phyloP scores from a whole-genome alignment of 30 jellyfish, hydroid and myxozoan genomes.

The Hydractinia echinata region DNA sequence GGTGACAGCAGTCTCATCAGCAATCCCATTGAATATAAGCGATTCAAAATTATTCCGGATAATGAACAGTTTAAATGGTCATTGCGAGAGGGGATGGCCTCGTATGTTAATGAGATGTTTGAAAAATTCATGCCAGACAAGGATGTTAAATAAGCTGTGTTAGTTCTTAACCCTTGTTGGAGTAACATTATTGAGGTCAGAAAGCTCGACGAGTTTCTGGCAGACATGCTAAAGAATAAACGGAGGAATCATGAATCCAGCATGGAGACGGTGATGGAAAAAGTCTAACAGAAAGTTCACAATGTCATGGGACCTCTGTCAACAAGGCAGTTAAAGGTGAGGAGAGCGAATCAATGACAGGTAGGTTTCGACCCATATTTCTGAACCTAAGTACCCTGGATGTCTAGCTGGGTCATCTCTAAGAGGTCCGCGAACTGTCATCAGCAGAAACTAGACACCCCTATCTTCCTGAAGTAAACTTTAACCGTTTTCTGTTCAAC shows the following conservation, averaged over 20 bases:
- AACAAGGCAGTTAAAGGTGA: not conserved
- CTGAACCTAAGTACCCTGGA: too few species aligned
- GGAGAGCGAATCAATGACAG: too few species aligned
- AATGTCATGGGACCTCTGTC: not conserved
- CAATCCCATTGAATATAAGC: not conserved
- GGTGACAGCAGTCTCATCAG: too few species aligned
- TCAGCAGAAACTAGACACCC: too few species aligned
- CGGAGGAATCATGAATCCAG: not conserved
- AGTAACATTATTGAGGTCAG: not conserved
- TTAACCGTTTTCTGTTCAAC: too few species aligned
- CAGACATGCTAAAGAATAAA: not conserved
- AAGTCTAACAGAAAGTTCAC: not conserved
- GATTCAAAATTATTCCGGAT: not conserved
- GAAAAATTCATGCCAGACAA: not conserved
- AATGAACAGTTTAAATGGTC: not conserved
- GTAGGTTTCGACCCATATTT: too few species aligned
- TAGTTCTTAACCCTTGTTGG: not conserved
- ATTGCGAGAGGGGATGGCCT: not conserved
- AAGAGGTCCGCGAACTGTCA: too few species aligned
- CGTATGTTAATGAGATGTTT: not conserved
- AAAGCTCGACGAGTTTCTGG: not conserved
- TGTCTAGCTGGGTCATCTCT: too few species aligned
- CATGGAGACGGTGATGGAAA: not conserved
- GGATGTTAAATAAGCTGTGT: not conserved
- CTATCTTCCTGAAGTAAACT: too few species aligned